Evolutionary conservation across 2,888 invertebrate species (phyloP).

Genomic region (Epiblema foenella): DNA sequence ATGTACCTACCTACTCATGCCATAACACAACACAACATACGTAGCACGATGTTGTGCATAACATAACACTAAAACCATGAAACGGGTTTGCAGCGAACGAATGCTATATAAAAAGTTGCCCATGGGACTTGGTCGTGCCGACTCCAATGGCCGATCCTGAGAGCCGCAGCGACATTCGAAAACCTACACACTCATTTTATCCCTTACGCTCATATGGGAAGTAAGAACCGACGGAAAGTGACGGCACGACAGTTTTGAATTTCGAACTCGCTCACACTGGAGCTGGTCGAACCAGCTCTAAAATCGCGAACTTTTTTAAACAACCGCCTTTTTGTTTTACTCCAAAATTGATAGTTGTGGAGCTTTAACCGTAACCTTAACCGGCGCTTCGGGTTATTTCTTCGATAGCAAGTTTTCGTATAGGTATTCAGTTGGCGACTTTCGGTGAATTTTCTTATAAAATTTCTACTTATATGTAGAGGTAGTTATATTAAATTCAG

Average conservation of each 20-base stretch:
- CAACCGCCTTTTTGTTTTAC: constrained; percentile 63
- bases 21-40: constrained; percentile 31
- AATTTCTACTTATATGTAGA: no score
- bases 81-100: constrained; percentile 75
- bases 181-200: constrained; percentile 14
- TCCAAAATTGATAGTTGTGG: constrained; percentile 44
- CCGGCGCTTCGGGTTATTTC: constrained; percentile 34
- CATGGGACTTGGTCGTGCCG: constrained; percentile 58
- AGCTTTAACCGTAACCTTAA: constrained; percentile 39
- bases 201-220: constrained; percentile 1
- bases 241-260: constrained; percentile 4
- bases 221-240: neutral
- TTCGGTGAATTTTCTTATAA: no score
- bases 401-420: constrained; percentile 24
- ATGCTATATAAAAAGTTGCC: constrained; percentile 76
- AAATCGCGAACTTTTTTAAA: constrained; percentile 73
- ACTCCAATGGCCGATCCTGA: constrained; percentile 59
- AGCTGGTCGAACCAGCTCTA: constrained; percentile 68
- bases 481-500: no score
- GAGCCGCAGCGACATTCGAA: constrained; percentile 10
- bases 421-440: neutral
- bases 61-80: constrained; percentile 71
- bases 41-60: constrained; percentile 40
- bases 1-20: neutral
- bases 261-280: constrained; percentile 4